Percentiles rank a stretch among this genome's conserved stretches.
These are phyloP conservation scores for human DNA, from an alignment of 2,113 vertebrate genomes.

Conservation along the genomic window DNA sequence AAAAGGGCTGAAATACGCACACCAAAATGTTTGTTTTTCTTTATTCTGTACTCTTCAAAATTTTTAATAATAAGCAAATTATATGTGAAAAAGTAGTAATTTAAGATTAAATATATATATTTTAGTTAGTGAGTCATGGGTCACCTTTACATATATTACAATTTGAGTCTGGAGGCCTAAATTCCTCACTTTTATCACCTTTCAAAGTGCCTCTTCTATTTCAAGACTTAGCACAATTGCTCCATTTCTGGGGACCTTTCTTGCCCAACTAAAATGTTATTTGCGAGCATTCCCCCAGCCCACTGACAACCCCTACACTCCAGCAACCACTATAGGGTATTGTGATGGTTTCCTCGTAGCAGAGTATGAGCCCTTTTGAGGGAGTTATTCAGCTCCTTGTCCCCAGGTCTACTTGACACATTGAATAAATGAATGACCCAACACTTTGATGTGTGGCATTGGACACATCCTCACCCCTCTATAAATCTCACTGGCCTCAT, in stretches of 20 bases:
- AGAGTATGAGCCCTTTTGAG: neutral
- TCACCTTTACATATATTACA: neutral
- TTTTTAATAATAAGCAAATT: neutral
- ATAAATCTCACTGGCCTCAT: neutral
- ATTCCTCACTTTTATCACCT: neutral
- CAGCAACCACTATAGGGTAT: neutral
- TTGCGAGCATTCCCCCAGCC: neutral
- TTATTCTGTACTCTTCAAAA: neutral
- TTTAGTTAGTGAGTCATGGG: neutral
- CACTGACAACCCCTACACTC: fast-evolving
- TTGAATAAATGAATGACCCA: neutral
- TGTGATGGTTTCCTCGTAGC: neutral
- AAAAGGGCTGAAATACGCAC: neutral
- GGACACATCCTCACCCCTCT: neutral
- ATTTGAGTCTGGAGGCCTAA: neutral
- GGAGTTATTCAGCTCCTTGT: neutral
- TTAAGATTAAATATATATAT: neutral
- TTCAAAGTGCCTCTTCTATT: neutral
- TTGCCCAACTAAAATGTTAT: neutral
- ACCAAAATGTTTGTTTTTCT: neutral
- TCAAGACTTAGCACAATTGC: neutral
- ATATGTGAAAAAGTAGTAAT: neutral
- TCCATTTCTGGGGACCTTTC: neutral
- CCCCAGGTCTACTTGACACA: neutral
- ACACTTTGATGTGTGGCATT: neutral